phyloP scores from a whole-genome alignment of 2,888 invertebrate genomes.

The Lysandra coridon region DNA sequence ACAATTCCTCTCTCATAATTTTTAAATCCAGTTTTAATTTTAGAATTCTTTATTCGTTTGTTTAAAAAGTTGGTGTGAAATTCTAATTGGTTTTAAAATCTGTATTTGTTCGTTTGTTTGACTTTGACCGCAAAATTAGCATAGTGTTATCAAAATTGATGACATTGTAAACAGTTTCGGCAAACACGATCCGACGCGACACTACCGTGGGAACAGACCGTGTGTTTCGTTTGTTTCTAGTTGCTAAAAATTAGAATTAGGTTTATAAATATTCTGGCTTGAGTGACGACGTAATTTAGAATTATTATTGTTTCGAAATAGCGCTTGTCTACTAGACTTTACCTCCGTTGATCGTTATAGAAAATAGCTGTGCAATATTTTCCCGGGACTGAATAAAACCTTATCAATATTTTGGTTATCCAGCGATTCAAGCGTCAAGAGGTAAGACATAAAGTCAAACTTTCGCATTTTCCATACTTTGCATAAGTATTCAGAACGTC shows the following conservation, averaged over 20 bases:
- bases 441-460: too few species aligned
- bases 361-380: too few species aligned
- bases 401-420: too few species aligned
- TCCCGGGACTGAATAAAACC: too few species aligned
- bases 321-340: neutral
- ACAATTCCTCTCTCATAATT: neutral
- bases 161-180: neutral
- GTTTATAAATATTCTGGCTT: neutral
- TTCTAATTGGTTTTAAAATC: neutral
- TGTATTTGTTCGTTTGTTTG: neutral
- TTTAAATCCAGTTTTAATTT: constrained; percentile 5
- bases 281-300: neutral
- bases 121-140: neutral
- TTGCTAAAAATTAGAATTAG: neutral
- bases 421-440: too few species aligned
- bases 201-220: neutral
- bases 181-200: neutral
- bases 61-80: neutral
- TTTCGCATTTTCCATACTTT: too few species aligned
- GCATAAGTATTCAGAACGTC: too few species aligned
- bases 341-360: too few species aligned
- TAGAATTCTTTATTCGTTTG: neutral
- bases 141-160: constrained; percentile 10
- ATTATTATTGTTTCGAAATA: neutral
- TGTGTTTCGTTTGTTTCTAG: neutral